Evolutionary conservation across 2,113 vertebrate species (phyloP).

Genomic region (Tyto alba): DNA sequence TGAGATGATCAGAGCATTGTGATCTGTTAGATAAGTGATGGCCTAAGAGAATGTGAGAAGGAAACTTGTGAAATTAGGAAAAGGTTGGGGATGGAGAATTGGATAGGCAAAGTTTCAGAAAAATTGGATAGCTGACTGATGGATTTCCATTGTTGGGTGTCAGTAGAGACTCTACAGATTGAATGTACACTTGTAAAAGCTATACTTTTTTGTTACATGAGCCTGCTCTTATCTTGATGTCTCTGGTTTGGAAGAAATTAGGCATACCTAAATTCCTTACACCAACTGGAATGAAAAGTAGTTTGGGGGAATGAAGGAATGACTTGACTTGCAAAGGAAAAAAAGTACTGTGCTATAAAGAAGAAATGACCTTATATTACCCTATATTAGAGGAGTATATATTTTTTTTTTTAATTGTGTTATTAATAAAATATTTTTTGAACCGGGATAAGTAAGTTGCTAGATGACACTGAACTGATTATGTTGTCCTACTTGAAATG

Average conservation of each 20-base stretch:
- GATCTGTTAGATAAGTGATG: background rate
- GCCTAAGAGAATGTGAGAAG: background rate
- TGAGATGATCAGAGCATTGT: background rate
- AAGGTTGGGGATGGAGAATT: background rate
- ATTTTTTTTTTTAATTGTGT: background rate
- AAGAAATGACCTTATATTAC: background rate
- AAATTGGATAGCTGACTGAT: background rate
- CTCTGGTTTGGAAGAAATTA: background rate
- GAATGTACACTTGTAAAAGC: background rate
- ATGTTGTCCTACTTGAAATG: background rate
- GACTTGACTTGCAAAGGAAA: background rate
- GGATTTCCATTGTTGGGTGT: background rate
- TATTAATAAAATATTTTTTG: background rate
- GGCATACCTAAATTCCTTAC: background rate
- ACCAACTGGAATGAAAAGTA: background rate
- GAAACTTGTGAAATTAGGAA: background rate
- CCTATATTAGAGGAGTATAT: background rate
- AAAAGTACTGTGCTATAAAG: background rate
- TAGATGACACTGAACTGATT: background rate
- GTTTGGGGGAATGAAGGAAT: background rate
- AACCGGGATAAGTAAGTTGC: background rate
- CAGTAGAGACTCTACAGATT: background rate
- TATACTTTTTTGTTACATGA: background rate
- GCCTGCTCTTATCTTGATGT: background rate
- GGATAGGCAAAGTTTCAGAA: background rate